phyloP scores from a whole-genome alignment of 2,113 vertebrate genomes.

The Eolophus roseicapilla region DNA sequence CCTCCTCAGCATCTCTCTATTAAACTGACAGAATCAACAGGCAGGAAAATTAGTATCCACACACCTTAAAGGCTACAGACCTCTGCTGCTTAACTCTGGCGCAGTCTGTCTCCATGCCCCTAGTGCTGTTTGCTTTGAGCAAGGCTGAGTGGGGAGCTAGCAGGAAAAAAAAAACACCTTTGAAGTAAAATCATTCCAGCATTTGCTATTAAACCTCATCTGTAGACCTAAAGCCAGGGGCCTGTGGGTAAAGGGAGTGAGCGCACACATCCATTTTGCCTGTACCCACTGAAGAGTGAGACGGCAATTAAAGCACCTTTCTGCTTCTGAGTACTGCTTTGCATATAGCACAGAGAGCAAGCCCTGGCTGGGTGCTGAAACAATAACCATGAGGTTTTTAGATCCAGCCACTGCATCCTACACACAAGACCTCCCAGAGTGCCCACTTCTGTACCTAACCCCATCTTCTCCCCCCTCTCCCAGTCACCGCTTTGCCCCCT shows the following conservation, averaged over 20 bases:
- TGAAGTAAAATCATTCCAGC: neutral
- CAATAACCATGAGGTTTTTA: fast-evolving
- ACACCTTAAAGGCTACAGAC: neutral
- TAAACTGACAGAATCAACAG: neutral
- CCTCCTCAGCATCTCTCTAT: neutral
- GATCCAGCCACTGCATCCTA: neutral
- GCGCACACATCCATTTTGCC: fast-evolving
- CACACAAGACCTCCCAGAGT: no score
- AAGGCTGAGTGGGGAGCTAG: fast-evolving
- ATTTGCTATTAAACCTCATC: neutral
- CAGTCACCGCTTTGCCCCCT: fast-evolving
- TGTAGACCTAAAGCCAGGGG: neutral
- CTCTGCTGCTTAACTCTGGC: neutral
- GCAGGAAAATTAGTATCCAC: neutral
- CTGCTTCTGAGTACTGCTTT: neutral
- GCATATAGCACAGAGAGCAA: fast-evolving
- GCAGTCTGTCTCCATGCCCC: neutral
- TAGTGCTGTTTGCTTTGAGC: neutral
- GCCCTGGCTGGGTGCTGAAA: no score
- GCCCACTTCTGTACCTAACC: no score
- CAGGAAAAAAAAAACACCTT: neutral
- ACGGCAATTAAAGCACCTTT: neutral
- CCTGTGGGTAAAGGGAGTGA: neutral
- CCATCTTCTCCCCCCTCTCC: neutral
- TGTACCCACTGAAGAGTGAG: neutral